Evolutionary conservation across 2,113 vertebrate genomes (phyloP).

Genomic region (Chlorocebus sabaeus): DNA sequence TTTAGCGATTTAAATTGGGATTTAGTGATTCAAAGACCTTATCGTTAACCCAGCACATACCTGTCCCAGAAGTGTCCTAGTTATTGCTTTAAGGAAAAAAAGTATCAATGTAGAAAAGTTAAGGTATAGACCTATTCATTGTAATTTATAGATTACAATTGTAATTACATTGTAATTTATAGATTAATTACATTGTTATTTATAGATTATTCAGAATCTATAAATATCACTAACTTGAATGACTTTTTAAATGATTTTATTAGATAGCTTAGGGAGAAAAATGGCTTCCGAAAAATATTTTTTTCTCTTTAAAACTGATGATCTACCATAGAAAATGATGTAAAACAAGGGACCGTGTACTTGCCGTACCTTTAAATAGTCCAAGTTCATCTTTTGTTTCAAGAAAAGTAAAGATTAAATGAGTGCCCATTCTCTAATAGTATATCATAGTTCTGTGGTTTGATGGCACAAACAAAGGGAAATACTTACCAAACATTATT

Average conservation of each 20-base stretch:
- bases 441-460: constrained; percentile 2
- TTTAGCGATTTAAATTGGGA: not conserved
- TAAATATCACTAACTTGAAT: constrained; percentile 17
- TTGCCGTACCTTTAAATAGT: constrained; percentile 14
- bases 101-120: not conserved
- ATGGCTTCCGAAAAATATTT: constrained; percentile 1
- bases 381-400: constrained; percentile 42
- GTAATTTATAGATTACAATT: not conserved
- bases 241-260: constrained; percentile 33
- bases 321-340: constrained; percentile 7
- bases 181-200: not conserved
- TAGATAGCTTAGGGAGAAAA: not conserved
- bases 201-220: constrained; percentile 15
- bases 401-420: constrained; percentile 36
- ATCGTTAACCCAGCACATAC: not conserved
- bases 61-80: not conserved
- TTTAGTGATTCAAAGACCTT: constrained; percentile 12
- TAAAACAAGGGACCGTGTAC: constrained; percentile 33
- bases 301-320: constrained; percentile 34
- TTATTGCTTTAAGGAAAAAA: not conserved
- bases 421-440: not conserved
- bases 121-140: not conserved
- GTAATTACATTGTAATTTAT: not conserved
- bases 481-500: constrained; percentile 92
- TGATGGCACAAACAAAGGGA: constrained; percentile 30